Percentiles rank a stretch among this genome's conserved stretches.
Conservation (phyloP, 2,797 vertebrate genomes). For the Steatocranus sp. region DNA sequence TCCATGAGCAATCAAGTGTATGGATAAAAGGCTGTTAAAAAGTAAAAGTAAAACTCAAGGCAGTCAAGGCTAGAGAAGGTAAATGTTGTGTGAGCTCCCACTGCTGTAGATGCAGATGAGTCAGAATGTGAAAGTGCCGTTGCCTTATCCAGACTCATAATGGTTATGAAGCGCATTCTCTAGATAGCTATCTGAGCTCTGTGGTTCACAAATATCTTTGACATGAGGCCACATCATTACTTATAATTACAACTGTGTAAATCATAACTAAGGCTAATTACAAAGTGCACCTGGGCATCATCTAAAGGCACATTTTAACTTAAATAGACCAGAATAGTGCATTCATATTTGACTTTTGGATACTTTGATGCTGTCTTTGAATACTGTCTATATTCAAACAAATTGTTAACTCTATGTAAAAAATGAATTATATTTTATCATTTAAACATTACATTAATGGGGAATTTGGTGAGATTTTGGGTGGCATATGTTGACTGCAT, state of each 20-base stretch:
- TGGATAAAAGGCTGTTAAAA: background rate
- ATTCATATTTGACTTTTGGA: background rate
- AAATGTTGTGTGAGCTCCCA: background rate
- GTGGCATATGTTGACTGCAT: background rate
- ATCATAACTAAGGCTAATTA: background rate
- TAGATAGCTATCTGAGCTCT: background rate
- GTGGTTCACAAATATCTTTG: background rate
- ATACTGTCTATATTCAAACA: background rate
- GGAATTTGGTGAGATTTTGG: background rate
- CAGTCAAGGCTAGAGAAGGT: background rate
- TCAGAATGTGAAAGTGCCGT: rapidly evolving
- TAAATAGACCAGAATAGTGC: background rate
- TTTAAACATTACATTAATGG: background rate
- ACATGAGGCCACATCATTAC: background rate
- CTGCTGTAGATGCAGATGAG: background rate
- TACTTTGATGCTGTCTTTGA: background rate
- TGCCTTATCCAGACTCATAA: background rate
- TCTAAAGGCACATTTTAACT: background rate
- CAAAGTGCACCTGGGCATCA: background rate
- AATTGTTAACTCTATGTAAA: background rate
- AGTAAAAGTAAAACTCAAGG: background rate
- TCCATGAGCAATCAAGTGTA: rapidly evolving
- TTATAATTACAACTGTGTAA: background rate
- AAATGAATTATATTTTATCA: background rate
- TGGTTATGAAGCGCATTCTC: background rate